These are phyloP conservation scores for Lithobates sylvaticus DNA, from an alignment of 2,797 vertebrate genomes.

Conservation along the genomic window DNA sequence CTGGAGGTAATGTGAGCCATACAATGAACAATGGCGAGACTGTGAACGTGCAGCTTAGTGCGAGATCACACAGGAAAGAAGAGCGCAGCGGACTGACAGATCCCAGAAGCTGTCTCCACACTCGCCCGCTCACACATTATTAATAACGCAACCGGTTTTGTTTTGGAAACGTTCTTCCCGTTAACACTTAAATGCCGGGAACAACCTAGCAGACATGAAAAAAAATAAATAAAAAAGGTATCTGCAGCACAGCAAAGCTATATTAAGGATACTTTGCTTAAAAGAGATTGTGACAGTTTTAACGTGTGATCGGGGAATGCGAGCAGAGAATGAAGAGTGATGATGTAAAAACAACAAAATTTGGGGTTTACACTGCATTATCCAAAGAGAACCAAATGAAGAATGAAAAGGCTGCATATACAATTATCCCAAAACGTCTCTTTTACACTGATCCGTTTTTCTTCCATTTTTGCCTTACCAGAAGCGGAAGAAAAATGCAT, in stretches of 20 bases:
- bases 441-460: too few relatives aligned
- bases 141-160: constrained; percentile 7
- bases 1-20: constrained; percentile 24
- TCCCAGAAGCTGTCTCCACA: constrained; percentile 23
- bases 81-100: constrained; percentile 18
- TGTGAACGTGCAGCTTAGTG: constrained; percentile 41
- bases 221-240: too few relatives aligned
- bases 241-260: background rate
- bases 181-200: constrained; percentile 10
- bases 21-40: constrained; percentile 36
- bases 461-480: too few relatives aligned
- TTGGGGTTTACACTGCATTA: too few relatives aligned
- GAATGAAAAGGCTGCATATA: too few relatives aligned
- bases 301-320: background rate
- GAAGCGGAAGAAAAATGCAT: too few relatives aligned
- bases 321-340: too few relatives aligned
- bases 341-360: too few relatives aligned
- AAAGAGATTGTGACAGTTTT: background rate
- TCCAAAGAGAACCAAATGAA: too few relatives aligned
- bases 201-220: background rate
- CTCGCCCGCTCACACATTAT: constrained; percentile 11
- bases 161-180: background rate
- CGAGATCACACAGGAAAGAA: constrained; percentile 22
- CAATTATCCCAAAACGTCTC: too few relatives aligned
- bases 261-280: background rate